These are phyloP conservation scores for Gambusia holbrooki DNA, from an alignment of 2,113 vertebrate species.

Conservation along the genomic window DNA sequence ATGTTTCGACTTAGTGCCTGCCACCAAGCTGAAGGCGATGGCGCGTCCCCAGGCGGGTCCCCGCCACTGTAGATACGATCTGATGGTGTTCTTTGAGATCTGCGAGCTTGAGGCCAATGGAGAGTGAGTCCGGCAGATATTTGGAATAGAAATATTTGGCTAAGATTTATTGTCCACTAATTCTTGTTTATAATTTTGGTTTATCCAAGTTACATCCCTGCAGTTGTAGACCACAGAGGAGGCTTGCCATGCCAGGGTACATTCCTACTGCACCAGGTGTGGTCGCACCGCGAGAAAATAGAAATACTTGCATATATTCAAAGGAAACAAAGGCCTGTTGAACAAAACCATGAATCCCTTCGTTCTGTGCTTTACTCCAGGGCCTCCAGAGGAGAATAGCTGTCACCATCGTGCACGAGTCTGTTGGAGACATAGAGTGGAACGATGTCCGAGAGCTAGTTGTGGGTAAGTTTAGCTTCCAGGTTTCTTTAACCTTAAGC, in stretches of 20 bases:
- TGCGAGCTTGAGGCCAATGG: slow-evolving; percentile 97
- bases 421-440: slow-evolving; percentile 90
- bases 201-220: slow-evolving; percentile 90
- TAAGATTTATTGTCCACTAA: not conserved
- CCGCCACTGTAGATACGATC: slow-evolving; percentile 94
- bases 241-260: slow-evolving; percentile 96
- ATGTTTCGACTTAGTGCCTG: slow-evolving; percentile 84
- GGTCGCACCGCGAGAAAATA: slow-evolving; percentile 3
- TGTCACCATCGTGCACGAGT: slow-evolving; percentile 93
- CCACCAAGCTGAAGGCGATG: slow-evolving; percentile 93
- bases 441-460: slow-evolving; percentile 95
- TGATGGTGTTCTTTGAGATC: slow-evolving; percentile 98
- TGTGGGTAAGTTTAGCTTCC: slow-evolving; percentile 84
- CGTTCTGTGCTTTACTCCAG: slow-evolving; percentile 66
- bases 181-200: slow-evolving; percentile 3
- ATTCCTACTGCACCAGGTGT: slow-evolving; percentile 96
- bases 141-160: not conserved
- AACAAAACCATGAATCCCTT: not conserved
- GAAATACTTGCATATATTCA: not conserved
- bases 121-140: slow-evolving; percentile 86
- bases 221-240: slow-evolving; percentile 93
- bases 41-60: slow-evolving; percentile 86
- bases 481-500: not conserved
- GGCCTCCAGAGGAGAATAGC: slow-evolving; percentile 96
- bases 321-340: not conserved